These are phyloP conservation scores for Bugulina stolonifera DNA, from an alignment of 2,888 invertebrate species.

Conservation along the genomic window DNA sequence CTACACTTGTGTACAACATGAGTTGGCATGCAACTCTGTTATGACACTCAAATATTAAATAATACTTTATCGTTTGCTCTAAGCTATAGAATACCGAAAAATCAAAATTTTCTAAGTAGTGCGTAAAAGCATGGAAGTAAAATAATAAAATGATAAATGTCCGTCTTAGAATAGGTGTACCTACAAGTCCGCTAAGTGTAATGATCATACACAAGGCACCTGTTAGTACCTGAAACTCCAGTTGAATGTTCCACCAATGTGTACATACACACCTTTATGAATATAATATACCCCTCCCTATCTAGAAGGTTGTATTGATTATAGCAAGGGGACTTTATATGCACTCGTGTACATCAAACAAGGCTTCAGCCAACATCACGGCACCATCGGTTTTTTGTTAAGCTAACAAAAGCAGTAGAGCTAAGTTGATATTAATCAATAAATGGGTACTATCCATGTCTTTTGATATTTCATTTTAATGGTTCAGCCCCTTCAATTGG, in stretches of 20 bases:
- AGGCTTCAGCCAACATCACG: slow-evolving; percentile 25
- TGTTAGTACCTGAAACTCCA: background rate
- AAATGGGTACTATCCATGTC: slow-evolving; percentile 25
- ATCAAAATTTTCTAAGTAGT: too few species aligned
- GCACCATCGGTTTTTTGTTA: slow-evolving; percentile 26
- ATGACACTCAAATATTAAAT: too few species aligned
- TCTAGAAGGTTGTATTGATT: slow-evolving; percentile 23
- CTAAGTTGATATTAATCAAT: slow-evolving; percentile 5
- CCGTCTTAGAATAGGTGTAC: too few species aligned
- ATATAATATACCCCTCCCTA: slow-evolving; percentile 25
- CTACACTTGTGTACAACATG: too few species aligned
- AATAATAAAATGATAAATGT: too few species aligned
- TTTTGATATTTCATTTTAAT: slow-evolving; percentile 26
- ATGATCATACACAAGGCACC: background rate
- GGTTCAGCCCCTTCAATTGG: slow-evolving; percentile 24
- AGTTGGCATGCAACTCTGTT: too few species aligned
- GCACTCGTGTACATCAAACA: slow-evolving; percentile 6
- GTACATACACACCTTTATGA: background rate
- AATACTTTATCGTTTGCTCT: too few species aligned
- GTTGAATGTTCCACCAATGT: background rate
- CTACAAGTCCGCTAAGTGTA: too few species aligned
- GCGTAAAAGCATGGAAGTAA: too few species aligned
- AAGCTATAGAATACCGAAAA: too few species aligned
- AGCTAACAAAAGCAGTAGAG: slow-evolving; percentile 25
- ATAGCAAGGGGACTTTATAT: background rate